These are phyloP conservation scores for Liposcelis brunnea DNA, from an alignment of 2,888 invertebrate genomes.

Conservation along the genomic window DNA sequence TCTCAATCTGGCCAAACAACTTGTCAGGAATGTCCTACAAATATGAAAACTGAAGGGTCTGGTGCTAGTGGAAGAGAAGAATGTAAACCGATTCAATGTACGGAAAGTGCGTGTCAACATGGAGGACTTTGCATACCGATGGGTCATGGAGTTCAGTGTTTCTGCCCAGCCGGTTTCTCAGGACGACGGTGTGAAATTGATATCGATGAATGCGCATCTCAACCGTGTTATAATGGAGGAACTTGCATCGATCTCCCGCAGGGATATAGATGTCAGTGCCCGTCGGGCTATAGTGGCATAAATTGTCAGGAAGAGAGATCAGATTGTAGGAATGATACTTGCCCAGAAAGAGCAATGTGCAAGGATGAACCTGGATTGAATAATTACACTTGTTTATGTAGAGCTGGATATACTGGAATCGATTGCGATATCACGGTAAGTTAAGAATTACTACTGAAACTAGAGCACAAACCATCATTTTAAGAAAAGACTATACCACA, in stretches of 20 bases:
- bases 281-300: conserved; percentile 72
- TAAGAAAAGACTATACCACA: no score
- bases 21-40: conserved; percentile 80
- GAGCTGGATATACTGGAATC: conserved; percentile 84
- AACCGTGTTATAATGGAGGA: conserved; percentile 86
- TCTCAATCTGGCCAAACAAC: conserved; percentile 64
- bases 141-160: conserved; percentile 78
- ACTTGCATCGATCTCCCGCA: conserved; percentile 83
- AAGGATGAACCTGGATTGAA: conserved; percentile 82
- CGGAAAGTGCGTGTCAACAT: conserved; percentile 74
- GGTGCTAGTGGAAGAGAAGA: conserved; percentile 71
- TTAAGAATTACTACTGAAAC: background rate
- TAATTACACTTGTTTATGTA: conserved; percentile 82
- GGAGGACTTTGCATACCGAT: conserved; percentile 80
- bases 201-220: conserved; percentile 85
- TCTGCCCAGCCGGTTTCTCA: conserved; percentile 88
- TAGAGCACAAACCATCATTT: no score
- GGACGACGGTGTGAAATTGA: conserved; percentile 87
- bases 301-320: conserved; percentile 88
- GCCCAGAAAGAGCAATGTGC: conserved; percentile 92
- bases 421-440: conserved; percentile 76
- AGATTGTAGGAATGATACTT: conserved; percentile 77
- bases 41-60: conserved; percentile 66
- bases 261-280: conserved; percentile 79
- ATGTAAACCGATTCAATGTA: conserved; percentile 74